Base-by-base conservation (phyloP, 1,140 invertebrate genomes). In the Orius insidiosus region DNA sequence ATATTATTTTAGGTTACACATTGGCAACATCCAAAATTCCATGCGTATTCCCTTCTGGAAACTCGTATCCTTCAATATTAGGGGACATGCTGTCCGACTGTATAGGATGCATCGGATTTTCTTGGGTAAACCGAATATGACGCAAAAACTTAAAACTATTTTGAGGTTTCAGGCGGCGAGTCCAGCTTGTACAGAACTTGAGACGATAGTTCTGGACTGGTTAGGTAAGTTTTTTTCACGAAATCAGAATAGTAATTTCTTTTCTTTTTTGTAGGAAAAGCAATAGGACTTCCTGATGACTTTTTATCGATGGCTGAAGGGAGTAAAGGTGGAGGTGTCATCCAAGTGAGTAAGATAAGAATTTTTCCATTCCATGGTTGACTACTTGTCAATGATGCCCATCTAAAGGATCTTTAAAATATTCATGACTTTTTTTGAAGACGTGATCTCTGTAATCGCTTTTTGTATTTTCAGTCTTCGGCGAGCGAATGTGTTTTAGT, bases 1-100 rank as follows among this genome's bases (percentile, higher is more conserved):
- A n/a, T n/a, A n/a, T 41, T 45, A 50, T 61, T n/a, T n/a, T 59
- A 84, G 80, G 74, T 86, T 38, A 98, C 94, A 0, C 92, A 98
- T 63, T 99, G 95, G 95, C 92, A 98, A 63, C 95, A 98, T 73
- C 95, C 95, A 0, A 68, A 89, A 41, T 98, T 99, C 65, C 94
- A 98, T 63, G 95, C 95, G 0, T 99, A 98, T 61, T 99, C 60
- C 95, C 95, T 1, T 78, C 93, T 1, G 95, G 94, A 16, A 97
- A 97, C 67, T 94, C 86, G 0, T 98, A 81, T 62, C 93, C 95
- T 1, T 96, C 93, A 1, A 95, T 99, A 47, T 66, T 98, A 11
- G 95, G 88, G n/a, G 93, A 98, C 55, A 95, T 99, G 88, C 63
- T 99, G 32, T 81, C 85, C 9, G 85, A 90, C 60, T 89, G 85